phyloP scores from a whole-genome alignment of 2,888 invertebrate genomes.

The Plagodis pulveraria region DNA sequence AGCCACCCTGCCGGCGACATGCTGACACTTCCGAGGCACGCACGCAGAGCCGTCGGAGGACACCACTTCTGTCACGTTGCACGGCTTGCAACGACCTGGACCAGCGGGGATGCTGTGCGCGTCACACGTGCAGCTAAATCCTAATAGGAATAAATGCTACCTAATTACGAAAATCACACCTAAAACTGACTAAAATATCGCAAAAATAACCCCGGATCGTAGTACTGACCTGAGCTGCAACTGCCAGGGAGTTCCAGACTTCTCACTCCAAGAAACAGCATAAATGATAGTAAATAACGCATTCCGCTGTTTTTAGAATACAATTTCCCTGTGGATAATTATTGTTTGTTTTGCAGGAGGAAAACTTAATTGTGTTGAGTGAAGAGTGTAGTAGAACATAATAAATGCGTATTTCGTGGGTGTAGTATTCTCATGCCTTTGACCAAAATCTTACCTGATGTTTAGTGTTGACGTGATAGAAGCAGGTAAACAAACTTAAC shows the following conservation, averaged over 20 bases:
- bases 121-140: slow-evolving; percentile 68
- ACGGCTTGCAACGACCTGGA: slow-evolving; percentile 55
- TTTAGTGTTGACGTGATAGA: too few species aligned
- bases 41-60: slow-evolving; percentile 66
- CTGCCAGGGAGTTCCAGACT: slow-evolving; percentile 51
- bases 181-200: too few species aligned
- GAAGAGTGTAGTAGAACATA: too few species aligned
- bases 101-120: slow-evolving; percentile 58
- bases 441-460: too few species aligned
- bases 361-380: too few species aligned
- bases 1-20: slow-evolving; percentile 54
- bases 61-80: slow-evolving; percentile 66
- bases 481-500: too few species aligned
- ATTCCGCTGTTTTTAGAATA: background rate
- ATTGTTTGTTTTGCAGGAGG: too few species aligned
- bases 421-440: too few species aligned
- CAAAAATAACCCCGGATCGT: slow-evolving; percentile 62
- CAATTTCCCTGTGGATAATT: too few species aligned
- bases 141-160: slow-evolving; percentile 39
- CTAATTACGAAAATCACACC: too few species aligned
- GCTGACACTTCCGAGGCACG: slow-evolving; percentile 71
- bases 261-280: slow-evolving; percentile 24
- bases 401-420: too few species aligned
- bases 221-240: slow-evolving; percentile 61
- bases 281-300: slow-evolving; percentile 1